These are phyloP conservation scores for Dinoponera quadriceps DNA, from an alignment of 1,140 invertebrate genomes.

Conservation along the genomic window DNA sequence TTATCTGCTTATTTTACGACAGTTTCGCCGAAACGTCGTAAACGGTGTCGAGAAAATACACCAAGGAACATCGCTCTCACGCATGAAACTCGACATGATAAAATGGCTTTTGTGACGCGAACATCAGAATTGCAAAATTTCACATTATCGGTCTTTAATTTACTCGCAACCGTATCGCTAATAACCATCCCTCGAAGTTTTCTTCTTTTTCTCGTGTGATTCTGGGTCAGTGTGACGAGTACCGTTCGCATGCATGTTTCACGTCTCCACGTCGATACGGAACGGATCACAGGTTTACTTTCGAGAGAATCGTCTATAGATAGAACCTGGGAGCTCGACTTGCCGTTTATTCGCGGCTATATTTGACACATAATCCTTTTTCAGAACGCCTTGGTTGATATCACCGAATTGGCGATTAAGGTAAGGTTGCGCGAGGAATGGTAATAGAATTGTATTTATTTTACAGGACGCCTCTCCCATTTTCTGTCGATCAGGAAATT, in stretches of 20 bases:
- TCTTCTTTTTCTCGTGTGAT: constrained; percentile 18
- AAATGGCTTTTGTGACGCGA: neutral
- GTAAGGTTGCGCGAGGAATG: neutral
- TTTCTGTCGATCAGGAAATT: constrained; percentile 38
- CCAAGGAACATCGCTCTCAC: constrained; percentile 3
- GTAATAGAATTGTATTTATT: constrained; percentile 1
- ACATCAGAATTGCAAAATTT: too few species aligned
- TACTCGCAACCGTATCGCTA: neutral
- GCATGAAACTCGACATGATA: neutral
- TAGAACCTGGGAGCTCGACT: constrained; percentile 27
- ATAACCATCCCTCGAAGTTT: constrained; percentile 7
- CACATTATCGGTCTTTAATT: constrained; percentile 4
- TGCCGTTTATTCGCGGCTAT: constrained; percentile 51
- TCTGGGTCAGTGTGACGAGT: constrained; percentile 48
- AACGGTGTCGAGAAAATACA: neutral
- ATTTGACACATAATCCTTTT: constrained; percentile 42
- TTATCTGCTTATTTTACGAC: constrained; percentile 38
- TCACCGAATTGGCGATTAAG: too few species aligned
- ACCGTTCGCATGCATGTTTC: constrained; percentile 47
- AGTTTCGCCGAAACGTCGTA: neutral
- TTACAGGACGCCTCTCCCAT: neutral
- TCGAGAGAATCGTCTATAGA: constrained; percentile 54
- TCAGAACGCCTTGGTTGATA: too few species aligned
- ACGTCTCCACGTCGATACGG: constrained; percentile 42
- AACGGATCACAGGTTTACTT: constrained; percentile 47